Conservation (phyloP, 2,888 invertebrate species). For the Prosopocoilus inquinatus region DNA sequence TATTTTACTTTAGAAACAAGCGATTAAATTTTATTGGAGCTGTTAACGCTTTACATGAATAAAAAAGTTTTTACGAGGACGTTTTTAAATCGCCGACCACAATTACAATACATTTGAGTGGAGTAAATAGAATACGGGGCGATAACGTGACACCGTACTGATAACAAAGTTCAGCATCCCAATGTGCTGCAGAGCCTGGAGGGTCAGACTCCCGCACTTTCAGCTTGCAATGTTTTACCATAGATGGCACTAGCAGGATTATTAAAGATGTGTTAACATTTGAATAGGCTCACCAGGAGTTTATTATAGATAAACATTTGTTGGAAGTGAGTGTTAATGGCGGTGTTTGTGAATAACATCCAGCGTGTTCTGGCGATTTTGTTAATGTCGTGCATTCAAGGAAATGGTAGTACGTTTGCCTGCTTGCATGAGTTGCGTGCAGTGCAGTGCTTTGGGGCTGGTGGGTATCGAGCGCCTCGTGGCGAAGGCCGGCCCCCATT, state of each 20-base stretch:
- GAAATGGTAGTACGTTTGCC: slow-evolving; percentile 13
- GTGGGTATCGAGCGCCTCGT: slow-evolving; percentile 31
- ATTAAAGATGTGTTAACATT: too few relatives aligned
- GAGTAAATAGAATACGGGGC: slow-evolving; percentile 30
- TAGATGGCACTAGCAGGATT: slow-evolving; percentile 26
- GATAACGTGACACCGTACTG: slow-evolving; percentile 30
- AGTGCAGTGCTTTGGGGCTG: slow-evolving; percentile 27
- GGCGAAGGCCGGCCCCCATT: slow-evolving; percentile 50
- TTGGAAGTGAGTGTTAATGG: too few relatives aligned
- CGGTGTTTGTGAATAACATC: too few relatives aligned
- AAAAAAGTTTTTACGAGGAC: too few relatives aligned
- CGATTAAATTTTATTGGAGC: too few relatives aligned
- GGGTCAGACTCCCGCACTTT: slow-evolving; percentile 19
- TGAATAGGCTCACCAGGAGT: too few relatives aligned
- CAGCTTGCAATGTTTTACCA: slow-evolving; percentile 13
- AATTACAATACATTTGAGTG: slow-evolving; percentile 21
- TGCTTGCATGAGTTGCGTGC: slow-evolving; percentile 15
- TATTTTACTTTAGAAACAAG: too few relatives aligned
- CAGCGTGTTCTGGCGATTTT: not conserved
- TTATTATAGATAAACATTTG: too few relatives aligned
- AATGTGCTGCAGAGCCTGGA: slow-evolving; percentile 23
- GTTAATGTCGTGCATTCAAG: slow-evolving; percentile 6
- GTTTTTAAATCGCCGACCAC: too few relatives aligned
- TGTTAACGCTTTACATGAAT: too few relatives aligned
- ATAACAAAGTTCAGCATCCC: slow-evolving; percentile 32